These are phyloP conservation scores for Sigmodon hispidus DNA, from an alignment of 2,113 vertebrate genomes.

Conservation along the genomic window DNA sequence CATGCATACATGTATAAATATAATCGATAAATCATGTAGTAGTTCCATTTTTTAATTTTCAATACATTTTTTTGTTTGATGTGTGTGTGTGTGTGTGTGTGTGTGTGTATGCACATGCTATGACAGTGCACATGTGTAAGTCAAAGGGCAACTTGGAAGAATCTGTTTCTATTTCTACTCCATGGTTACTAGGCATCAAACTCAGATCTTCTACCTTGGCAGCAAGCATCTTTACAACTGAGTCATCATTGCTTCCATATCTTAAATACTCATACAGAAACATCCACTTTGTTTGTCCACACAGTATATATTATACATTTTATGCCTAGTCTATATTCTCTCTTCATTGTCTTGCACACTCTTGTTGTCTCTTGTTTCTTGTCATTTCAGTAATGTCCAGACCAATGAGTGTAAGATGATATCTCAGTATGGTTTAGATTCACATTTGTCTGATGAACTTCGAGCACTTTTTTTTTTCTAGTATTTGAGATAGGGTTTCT, in stretches of 20 bases:
- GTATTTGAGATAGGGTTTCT: not conserved
- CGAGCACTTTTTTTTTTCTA: not conserved
- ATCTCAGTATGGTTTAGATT: not conserved
- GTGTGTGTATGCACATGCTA: not conserved
- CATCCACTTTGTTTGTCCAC: not conserved
- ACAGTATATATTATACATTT: not conserved
- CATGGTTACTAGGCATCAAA: not conserved
- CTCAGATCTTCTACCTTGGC: not conserved
- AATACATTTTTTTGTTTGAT: not conserved
- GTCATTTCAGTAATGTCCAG: not conserved
- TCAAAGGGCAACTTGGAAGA: not conserved
- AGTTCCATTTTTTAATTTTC: not conserved
- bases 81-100: not conserved
- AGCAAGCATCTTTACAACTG: not conserved
- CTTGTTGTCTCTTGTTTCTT: not conserved
- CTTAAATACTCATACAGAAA: not conserved
- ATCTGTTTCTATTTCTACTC: not conserved
- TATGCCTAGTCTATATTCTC: not conserved
- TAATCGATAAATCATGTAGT: not conserved
- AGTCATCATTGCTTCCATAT: too few species aligned
- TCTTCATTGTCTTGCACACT: not conserved
- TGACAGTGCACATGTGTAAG: not conserved
- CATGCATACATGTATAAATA: not conserved
- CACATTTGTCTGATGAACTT: not conserved
- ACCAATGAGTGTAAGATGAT: not conserved